These are phyloP conservation scores for Caenorhabditis japonica DNA, from an alignment of 2,888 invertebrate species.

Conservation along the genomic window DNA sequence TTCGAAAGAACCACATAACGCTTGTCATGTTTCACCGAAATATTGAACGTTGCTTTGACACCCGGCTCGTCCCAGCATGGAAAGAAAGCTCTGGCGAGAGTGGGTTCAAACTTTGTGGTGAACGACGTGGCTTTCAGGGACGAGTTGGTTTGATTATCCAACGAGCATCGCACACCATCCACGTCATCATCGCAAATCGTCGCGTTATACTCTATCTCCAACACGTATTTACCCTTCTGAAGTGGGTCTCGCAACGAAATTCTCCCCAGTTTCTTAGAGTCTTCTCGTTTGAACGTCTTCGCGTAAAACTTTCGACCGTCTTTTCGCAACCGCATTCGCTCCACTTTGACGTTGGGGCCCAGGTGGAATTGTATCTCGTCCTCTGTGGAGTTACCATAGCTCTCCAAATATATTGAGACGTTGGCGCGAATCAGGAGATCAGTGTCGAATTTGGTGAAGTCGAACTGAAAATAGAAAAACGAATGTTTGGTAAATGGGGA, in stretches of 20 bases:
- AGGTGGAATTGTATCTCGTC: constrained; percentile 73
- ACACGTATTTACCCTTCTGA: constrained; percentile 56
- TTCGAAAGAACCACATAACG: constrained; percentile 57
- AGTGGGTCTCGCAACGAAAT: constrained; percentile 61
- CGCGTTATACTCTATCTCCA: constrained; percentile 60
- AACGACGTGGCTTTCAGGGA: constrained; percentile 57
- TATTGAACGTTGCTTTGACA: constrained; percentile 73
- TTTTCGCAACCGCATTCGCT: constrained; percentile 62
- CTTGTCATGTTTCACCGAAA: constrained; percentile 61
- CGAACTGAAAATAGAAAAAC: constrained; percentile 65
- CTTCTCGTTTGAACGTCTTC: constrained; percentile 67
- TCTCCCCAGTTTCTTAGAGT: constrained; percentile 69
- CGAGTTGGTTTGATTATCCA: constrained; percentile 41
- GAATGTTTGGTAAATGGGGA: neutral
- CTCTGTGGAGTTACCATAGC: constrained; percentile 72
- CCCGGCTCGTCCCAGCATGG: constrained; percentile 76
- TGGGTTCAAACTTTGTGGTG: constrained; percentile 76
- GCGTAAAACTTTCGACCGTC: constrained; percentile 59
- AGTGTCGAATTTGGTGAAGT: constrained; percentile 67
- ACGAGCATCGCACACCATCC: constrained; percentile 59
- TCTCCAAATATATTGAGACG: constrained; percentile 69
- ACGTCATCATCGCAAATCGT: constrained; percentile 57
- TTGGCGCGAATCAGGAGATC: constrained; percentile 66
- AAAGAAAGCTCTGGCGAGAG: constrained; percentile 71
- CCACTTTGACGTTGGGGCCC: constrained; percentile 72